Conservation (phyloP, 2,797 vertebrate species). For the Otolemur crassicaudatus region DNA sequence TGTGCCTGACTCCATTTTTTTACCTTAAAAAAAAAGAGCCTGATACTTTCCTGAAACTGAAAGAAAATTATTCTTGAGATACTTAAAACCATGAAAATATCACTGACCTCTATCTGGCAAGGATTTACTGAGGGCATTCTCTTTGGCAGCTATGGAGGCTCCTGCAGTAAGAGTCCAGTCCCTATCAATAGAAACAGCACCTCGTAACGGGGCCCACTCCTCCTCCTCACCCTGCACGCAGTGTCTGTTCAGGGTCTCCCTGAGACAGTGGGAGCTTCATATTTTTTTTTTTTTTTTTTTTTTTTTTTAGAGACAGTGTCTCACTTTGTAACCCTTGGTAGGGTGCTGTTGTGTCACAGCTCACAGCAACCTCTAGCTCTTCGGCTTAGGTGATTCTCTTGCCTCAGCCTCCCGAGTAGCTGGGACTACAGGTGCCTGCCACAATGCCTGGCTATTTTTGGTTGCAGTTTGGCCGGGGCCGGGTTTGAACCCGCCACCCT, state of each 20-base stretch:
- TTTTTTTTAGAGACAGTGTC: too few relatives aligned
- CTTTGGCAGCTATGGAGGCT: fast-evolving
- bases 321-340: too few relatives aligned
- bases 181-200: not conserved
- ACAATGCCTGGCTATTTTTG: too few relatives aligned
- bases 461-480: too few relatives aligned
- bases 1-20: not conserved
- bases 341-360: too few relatives aligned
- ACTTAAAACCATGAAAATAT: not conserved
- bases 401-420: too few relatives aligned
- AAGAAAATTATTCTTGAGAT: not conserved
- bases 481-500: too few relatives aligned
- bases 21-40: not conserved
- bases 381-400: too few relatives aligned
- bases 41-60: not conserved
- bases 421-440: too few relatives aligned
- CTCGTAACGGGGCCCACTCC: not conserved
- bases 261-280: too few relatives aligned
- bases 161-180: fast-evolving
- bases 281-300: too few relatives aligned
- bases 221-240: fast-evolving
- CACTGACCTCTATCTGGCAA: not conserved
- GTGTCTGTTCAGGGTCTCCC: not conserved
- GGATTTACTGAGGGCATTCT: not conserved
- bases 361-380: too few relatives aligned